A percentile compares a stretch with the other conserved stretches of the same genome.
Evolutionary conservation across 2,888 invertebrate species (phyloP).

Genomic region (Scaptomyza parva): DNA sequence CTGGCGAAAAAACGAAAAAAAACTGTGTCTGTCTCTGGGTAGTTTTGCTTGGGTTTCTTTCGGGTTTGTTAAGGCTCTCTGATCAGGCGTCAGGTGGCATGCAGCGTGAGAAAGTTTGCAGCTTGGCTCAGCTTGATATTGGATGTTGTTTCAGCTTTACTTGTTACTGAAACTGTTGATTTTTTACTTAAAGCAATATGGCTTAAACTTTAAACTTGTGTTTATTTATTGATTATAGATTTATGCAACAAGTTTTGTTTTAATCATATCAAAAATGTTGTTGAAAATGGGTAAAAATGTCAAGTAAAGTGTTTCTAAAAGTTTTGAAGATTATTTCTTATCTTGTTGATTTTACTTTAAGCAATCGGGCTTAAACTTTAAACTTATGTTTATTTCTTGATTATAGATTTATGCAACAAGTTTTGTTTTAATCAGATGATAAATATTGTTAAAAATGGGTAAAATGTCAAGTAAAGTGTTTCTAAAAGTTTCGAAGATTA

Average conservation of each 20-base stretch:
- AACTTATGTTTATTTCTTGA: neutral
- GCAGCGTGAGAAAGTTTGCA: constrained; percentile 74
- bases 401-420: neutral
- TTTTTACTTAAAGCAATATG: neutral
- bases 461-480: neutral
- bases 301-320: neutral
- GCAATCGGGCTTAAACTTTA: neutral
- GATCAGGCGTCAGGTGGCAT: constrained; percentile 73
- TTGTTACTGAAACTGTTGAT: constrained; percentile 32
- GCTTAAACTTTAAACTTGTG: neutral
- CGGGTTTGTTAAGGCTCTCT: too few relatives aligned
- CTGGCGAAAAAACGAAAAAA: neutral
- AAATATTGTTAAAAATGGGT: neutral
- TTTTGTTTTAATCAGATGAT: neutral
- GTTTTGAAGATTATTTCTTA: too few relatives aligned
- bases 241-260: neutral
- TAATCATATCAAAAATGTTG: neutral
- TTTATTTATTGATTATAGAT: neutral
- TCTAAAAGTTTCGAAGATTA: too few relatives aligned
- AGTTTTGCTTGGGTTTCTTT: too few relatives aligned
- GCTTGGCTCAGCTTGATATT: constrained; percentile 56
- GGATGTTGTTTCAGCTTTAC: constrained; percentile 41
- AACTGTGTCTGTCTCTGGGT: too few relatives aligned
- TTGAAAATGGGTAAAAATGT: neutral
- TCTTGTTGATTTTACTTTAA: neutral